Evolutionary conservation across 2,888 invertebrate genomes (phyloP), one percentile per base, ranked within the genome.

Genomic region (Cataglyphis livida): DNA sequence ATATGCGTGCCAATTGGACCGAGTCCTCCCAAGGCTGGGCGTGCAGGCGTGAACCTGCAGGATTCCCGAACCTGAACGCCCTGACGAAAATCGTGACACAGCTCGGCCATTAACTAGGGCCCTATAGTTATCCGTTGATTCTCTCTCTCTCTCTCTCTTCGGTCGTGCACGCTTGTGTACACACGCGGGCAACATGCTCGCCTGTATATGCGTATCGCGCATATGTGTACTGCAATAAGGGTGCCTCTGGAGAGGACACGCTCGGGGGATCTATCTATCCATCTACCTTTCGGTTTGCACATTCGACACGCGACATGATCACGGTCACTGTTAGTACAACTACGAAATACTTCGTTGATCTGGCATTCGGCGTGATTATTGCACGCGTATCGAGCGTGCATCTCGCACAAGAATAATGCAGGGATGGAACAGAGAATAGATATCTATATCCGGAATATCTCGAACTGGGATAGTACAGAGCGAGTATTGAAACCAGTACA

Each of bases 1-100:
- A 92, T 92, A 92, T 92, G 91, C 91, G 92, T 91, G 91, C 92
- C 92, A 92, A 92, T 92, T 92, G 92, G 89, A 91, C 90, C 89
- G 88, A 87, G 83, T 61, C 85, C n/a, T 66, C 61, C 84, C 83
- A 86, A 59, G 70, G 87, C 84, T 89, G 90, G 84, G 82, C 85
- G 89, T 90, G 76, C 89, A 84, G 82, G 88, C 90, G 89, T 88
- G 90, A 90, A 89, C 86, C 88, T 86, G 81, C 87, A 85, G 85
- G 83, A 6, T 48, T 48, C 48, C 85, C 88, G 86, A n/a, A 54
- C 65, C 66, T 85, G 87, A 88, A 89, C 89, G 89, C 88, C 54
- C 89, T 90, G 87, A 85, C 90, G 91, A 91, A 92, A 92, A 88
- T 91, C 87, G 88, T 91, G 91, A 92, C 92, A 92, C 88, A 92